A percentile compares a stretch with the other conserved stretches of the same genome.
Evolutionary conservation across 2,888 invertebrate species (phyloP).

Genomic region (Clusia tigrina): DNA sequence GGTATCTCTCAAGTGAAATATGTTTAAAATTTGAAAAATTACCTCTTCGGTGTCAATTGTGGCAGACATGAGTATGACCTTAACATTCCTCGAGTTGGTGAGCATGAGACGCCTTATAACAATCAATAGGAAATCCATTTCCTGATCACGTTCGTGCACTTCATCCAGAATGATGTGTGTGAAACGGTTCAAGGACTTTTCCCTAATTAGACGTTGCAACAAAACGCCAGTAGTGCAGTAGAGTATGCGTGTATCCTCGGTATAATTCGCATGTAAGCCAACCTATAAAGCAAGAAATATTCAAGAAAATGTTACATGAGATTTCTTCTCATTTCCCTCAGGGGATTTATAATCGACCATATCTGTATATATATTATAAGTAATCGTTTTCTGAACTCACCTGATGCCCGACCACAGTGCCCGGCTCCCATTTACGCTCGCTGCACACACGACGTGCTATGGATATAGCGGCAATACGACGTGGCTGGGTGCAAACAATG

Average conservation of each 20-base stretch:
- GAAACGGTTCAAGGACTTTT: conserved; percentile 77
- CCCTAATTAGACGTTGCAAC: conserved; percentile 75
- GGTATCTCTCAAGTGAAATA: neutral
- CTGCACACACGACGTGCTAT: conserved; percentile 84
- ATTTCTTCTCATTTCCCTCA: neutral
- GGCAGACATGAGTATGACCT: conserved; percentile 92
- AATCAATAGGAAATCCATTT: conserved; percentile 89
- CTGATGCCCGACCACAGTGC: conserved; percentile 89
- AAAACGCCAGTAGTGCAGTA: conserved; percentile 92
- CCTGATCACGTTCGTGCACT: conserved; percentile 91
- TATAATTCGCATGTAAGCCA: conserved; percentile 46
- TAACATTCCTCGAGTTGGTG: conserved; percentile 72
- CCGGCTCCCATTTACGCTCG: conserved; percentile 84
- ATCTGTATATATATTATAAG: neutral
- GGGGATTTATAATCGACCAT: neutral
- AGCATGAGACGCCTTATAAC: conserved; percentile 79
- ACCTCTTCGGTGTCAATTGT: conserved; percentile 77
- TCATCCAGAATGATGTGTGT: conserved; percentile 94
- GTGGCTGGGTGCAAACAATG: conserved; percentile 91
- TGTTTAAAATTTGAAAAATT: neutral
- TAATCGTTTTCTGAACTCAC: conserved; percentile 65
- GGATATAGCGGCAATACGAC: conserved; percentile 91
- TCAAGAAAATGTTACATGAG: too few species aligned
- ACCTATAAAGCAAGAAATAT: conserved; percentile 39
- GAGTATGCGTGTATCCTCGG: conserved; percentile 73